Base-by-base conservation (phyloP, 2,113 vertebrate species). In the Gasterosteus aculeatus region DNA sequence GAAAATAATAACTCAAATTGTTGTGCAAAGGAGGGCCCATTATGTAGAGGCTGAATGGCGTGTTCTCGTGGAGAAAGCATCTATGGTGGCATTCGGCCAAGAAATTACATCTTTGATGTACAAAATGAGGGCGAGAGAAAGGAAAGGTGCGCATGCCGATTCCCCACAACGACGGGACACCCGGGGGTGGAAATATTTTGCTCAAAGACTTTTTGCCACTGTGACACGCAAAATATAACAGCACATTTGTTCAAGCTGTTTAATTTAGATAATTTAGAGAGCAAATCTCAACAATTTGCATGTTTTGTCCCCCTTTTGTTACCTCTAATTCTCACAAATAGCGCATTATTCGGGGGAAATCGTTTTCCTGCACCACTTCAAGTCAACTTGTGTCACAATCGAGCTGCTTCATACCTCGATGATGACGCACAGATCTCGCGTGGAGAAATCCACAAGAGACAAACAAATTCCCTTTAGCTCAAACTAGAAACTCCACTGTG, bases 1-100 rank as follows among this genome's bases (percentile, higher is more conserved):
- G 86, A 80, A 85, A 90, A 26, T 92, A 91, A 77, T 69, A 67
- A 87, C 77, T 77, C 90, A 90, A 91, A 91, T 75, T 81, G 83
- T 47, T 80, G 83, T 84, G 82, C 74, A 64, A 74, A 79, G 49
- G 73, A 67, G 56, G 62, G 70, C 56, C 80, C 58, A 86, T 89
- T 90, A 89, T 85, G 84, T 86, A 81, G 58, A 78, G 77, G 75
- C 76, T 76, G 65, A 87, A 80, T 33, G 6, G 77, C 16, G 58
- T 57, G 60, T 76, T 83, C 83, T 80, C 59, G 64, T 59, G 38
- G 66, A 80, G 79, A 60, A 54, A 80, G 77, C 62, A 71, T 83
- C 70, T 85, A 75, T 79, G 74, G 77, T 70, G 74, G 80, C 61
- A 47, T 77, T 77, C 58, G 70, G 59, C 46, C 67, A 82, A 81